Evolutionary conservation across 2,888 invertebrate genomes (phyloP).

Genomic region (Phania funesta): DNA sequence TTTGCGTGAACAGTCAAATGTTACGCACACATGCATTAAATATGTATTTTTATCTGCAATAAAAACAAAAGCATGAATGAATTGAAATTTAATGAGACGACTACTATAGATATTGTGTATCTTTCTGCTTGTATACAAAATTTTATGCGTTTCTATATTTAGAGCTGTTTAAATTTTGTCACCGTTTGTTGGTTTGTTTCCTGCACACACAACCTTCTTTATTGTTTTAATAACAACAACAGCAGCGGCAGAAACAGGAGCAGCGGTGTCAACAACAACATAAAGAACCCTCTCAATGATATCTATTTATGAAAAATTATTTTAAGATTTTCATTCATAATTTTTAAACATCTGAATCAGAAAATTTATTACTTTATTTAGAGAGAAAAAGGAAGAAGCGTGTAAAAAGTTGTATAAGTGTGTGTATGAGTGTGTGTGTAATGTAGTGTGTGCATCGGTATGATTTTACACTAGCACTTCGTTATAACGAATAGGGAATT

Average conservation of each 20-base stretch:
- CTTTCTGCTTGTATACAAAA: neutral
- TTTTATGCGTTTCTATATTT: constrained; percentile 31
- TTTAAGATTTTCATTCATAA: constrained; percentile 57
- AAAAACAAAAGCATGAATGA: constrained; percentile 41
- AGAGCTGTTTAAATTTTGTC: constrained; percentile 48
- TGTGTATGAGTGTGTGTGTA: neutral
- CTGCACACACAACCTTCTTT: constrained; percentile 7
- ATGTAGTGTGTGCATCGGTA: neutral
- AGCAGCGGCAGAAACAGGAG: neutral
- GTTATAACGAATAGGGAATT: neutral
- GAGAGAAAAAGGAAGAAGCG: neutral
- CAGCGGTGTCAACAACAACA: neutral
- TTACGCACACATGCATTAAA: neutral
- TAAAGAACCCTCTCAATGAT: constrained; percentile 24
- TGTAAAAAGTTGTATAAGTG: neutral
- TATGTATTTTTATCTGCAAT: neutral
- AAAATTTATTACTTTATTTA: constrained; percentile 48
- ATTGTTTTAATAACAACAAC: constrained; percentile 31
- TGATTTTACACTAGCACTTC: neutral
- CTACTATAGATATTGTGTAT: constrained; percentile 13
- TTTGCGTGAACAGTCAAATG: neutral
- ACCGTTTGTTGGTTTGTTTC: constrained; percentile 24
- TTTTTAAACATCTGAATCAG: constrained; percentile 50
- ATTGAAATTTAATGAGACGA: constrained; percentile 35
- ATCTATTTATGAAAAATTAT: constrained; percentile 58